These are phyloP conservation scores for Hemiscyllium ocellatum DNA, from an alignment of 2,113 vertebrate species.

Conservation along the genomic window DNA sequence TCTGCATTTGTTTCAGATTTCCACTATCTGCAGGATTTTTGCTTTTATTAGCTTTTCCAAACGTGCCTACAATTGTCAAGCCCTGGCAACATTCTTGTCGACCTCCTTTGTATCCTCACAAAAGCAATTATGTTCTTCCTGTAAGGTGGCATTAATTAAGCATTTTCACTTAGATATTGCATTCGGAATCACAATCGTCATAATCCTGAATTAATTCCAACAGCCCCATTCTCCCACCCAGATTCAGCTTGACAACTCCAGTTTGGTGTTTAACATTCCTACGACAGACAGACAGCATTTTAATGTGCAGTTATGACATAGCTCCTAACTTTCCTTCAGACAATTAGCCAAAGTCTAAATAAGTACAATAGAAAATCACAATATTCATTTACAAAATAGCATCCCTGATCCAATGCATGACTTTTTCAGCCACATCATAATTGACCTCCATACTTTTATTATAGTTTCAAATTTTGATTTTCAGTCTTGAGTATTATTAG, in stretches of 20 bases:
- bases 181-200: not conserved
- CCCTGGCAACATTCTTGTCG: no score
- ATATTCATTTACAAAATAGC: not conserved
- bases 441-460: not conserved
- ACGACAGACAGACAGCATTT: no score
- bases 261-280: not conserved
- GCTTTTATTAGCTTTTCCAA: no score
- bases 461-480: not conserved
- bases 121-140: no score
- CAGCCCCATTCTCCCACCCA: not conserved
- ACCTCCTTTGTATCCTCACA: no score
- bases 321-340: not conserved
- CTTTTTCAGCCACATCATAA: not conserved
- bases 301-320: no score
- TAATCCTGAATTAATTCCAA: not conserved
- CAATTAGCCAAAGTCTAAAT: no score
- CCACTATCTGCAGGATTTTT: no score
- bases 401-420: not conserved
- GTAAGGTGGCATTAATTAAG: not conserved
- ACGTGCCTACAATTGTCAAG: no score
- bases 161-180: not conserved
- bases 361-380: no score
- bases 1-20: no score
- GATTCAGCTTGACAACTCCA: not conserved
- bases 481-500: not conserved